Percentiles rank a stretch among this genome's conserved stretches.
phyloP scores from a whole-genome alignment of 2,113 vertebrate genomes.

The Phocoena phocoena region DNA sequence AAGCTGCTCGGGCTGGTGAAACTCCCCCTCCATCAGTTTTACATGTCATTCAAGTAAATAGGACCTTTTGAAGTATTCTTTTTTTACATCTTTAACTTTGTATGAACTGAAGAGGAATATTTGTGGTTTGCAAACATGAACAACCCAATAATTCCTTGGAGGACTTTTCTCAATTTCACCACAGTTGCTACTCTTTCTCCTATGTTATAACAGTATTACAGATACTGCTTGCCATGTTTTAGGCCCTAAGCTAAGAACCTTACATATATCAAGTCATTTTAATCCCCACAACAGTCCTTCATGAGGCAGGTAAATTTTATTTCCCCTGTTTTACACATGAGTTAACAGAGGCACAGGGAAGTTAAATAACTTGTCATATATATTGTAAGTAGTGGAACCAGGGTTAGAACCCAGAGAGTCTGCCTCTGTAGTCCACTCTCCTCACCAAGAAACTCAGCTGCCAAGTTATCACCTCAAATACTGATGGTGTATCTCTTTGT shows the following conservation, averaged over 20 bases:
- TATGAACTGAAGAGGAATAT: constrained; percentile 37
- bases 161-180: background rate
- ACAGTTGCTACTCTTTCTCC: constrained; percentile 8
- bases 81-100: background rate
- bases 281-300: background rate
- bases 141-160: background rate
- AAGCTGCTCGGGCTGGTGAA: constrained; percentile 93
- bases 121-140: constrained; percentile 36
- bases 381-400: background rate
- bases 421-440: background rate
- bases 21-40: constrained; percentile 97
- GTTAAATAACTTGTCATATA: background rate
- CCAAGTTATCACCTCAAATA: background rate
- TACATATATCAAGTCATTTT: constrained; percentile 21
- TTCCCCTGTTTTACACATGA: background rate
- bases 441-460: background rate
- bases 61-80: constrained; percentile 48
- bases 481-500: background rate
- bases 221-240: background rate
- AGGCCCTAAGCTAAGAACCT: background rate
- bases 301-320: constrained; percentile 12
- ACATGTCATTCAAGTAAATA: constrained; percentile 94
- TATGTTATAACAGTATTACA: background rate
- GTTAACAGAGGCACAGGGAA: constrained; percentile 6
- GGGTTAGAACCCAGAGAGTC: background rate